phyloP scores from a whole-genome alignment of 2,797 vertebrate genomes.

The Leuciscus waleckii region DNA sequence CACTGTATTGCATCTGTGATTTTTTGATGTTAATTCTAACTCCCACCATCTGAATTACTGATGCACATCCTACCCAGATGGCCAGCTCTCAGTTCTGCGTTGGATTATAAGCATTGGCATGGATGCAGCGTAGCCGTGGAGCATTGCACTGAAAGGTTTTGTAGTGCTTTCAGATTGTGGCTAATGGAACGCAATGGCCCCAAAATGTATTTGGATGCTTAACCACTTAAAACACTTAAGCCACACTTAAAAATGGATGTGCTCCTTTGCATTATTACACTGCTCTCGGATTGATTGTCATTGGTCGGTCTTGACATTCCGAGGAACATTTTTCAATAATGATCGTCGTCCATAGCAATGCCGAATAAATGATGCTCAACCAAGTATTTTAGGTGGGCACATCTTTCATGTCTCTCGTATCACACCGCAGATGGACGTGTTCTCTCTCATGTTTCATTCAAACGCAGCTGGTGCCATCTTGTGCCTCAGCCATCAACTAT shows the following conservation, averaged over 20 bases:
- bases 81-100: constrained; percentile 24
- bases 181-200: neutral
- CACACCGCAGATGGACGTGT: neutral
- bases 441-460: neutral
- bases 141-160: neutral
- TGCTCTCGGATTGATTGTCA: neutral
- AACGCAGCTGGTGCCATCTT: neutral
- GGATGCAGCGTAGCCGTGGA: neutral
- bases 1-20: constrained; percentile 34
- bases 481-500: neutral
- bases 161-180: neutral
- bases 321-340: neutral
- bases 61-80: constrained; percentile 42
- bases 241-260: neutral
- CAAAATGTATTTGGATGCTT: neutral
- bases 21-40: constrained; percentile 37
- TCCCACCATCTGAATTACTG: constrained; percentile 43
- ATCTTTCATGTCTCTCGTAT: neutral
- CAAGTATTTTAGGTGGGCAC: neutral
- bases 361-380: neutral
- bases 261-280: neutral
- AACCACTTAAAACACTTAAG: constrained; percentile 3
- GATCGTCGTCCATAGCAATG: neutral
- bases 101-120: constrained; percentile 25
- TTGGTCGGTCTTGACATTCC: neutral